Evolutionary conservation across 2,797 vertebrate species (phyloP).

Genomic region (Numenius phaeopus): DNA sequence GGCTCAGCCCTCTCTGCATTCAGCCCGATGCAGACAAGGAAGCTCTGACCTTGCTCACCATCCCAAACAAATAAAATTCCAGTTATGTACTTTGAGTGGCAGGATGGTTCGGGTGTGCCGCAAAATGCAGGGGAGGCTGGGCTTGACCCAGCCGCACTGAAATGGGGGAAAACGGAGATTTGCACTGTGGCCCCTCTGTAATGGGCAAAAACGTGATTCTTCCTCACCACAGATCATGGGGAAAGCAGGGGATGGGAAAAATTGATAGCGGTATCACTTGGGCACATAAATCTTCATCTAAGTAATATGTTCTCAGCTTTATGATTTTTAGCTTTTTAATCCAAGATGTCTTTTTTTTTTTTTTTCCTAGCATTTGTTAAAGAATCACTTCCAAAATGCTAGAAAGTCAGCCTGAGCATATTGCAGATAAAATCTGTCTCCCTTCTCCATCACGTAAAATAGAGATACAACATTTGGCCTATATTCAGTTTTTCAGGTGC

Average conservation of each 20-base stretch:
- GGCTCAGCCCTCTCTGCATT: background rate
- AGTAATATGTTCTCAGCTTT: constrained; percentile 63
- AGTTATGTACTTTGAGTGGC: background rate
- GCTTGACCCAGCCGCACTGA: background rate
- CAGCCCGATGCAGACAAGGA: background rate
- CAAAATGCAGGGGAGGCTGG: background rate
- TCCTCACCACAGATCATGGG: background rate
- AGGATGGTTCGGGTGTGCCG: background rate
- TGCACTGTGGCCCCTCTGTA: background rate
- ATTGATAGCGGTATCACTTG: background rate
- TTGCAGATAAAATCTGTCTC: constrained; percentile 74
- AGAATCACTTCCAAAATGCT: constrained; percentile 73
- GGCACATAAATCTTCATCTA: constrained; percentile 48
- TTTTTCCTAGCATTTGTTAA: constrained; percentile 52
- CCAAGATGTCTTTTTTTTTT: constrained; percentile 36
- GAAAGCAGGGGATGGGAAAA: background rate
- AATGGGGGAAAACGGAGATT: background rate
- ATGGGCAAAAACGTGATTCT: background rate
- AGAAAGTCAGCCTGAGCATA: constrained; percentile 72
- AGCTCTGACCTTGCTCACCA: background rate
- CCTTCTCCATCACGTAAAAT: constrained; percentile 66
- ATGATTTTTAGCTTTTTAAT: constrained; percentile 63
- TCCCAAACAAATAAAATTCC: background rate
- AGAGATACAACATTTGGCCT: constrained; percentile 73
- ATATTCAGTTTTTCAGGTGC: constrained; percentile 72